Percentiles rank a stretch among this genome's conserved stretches.
phyloP scores from a whole-genome alignment of 2,797 vertebrate genomes.

The Sebastolobus alascanus region DNA sequence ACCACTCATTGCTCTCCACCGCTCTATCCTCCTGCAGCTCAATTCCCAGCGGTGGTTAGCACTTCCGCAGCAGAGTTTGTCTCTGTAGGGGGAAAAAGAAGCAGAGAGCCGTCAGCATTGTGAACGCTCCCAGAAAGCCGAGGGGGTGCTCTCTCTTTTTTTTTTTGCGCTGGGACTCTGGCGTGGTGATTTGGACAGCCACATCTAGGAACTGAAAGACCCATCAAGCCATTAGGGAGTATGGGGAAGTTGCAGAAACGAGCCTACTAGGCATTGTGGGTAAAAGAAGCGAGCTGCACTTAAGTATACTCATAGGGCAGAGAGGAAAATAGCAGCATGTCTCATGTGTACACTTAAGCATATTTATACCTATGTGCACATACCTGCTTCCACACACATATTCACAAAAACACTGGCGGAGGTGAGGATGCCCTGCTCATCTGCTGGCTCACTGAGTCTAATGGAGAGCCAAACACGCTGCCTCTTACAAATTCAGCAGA shows the following conservation, averaged over 20 bases:
- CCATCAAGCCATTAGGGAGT: constrained; percentile 54
- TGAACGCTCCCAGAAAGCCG: constrained; percentile 53
- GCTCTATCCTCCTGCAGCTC: constrained; percentile 58
- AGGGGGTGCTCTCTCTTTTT: constrained; percentile 25
- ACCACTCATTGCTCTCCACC: constrained; percentile 68
- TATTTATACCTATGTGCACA: background rate
- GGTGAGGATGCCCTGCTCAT: constrained; percentile 50
- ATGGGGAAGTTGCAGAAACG: constrained; percentile 41
- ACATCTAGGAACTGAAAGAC: constrained; percentile 47
- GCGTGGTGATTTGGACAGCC: constrained; percentile 37
- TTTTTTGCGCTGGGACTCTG: constrained; percentile 28
- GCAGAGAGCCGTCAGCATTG: constrained; percentile 47
- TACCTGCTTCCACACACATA: constrained; percentile 17
- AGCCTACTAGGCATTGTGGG: constrained; percentile 33
- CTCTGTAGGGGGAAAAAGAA: constrained; percentile 45
- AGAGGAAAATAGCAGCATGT: constrained; percentile 10
- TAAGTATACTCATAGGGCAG: constrained; percentile 12
- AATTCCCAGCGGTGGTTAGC: constrained; percentile 62
- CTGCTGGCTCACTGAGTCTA: constrained; percentile 64
- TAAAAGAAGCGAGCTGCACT: constrained; percentile 24
- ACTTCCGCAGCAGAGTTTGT: constrained; percentile 62
- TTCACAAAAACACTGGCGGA: constrained; percentile 17
- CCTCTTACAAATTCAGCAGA: constrained; percentile 53
- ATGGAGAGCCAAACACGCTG: constrained; percentile 57
- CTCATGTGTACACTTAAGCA: background rate